Evolutionary conservation across 2,113 vertebrate genomes (phyloP), one percentile per base, ranked within the genome.

Genomic region (Sphyrna mokarran): DNA sequence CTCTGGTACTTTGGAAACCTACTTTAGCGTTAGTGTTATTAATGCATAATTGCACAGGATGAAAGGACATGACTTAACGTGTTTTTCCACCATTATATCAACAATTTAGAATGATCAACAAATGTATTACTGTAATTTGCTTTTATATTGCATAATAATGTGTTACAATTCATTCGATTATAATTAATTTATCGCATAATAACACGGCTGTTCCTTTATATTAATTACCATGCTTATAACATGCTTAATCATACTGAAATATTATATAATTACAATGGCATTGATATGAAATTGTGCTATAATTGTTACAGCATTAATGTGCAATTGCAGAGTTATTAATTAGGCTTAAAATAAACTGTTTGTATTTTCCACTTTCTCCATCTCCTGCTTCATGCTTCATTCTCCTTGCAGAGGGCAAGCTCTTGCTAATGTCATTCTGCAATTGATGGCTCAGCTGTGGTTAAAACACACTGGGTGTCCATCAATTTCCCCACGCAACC

Each of bases 181-280:
- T 70, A 95, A 95, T 95, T 95, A 95, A 95, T 95, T 95, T 95
- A 95, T 95, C 43, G 40, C 11, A 29, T 48, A 95, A 54, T 72
- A 76, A 72, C 69, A 95, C 26, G 94, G 69, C 26, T 95, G 94
- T 95, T 95, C 48, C 94, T 95, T 72, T 72, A 76, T 95, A 48
- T 70, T 76, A 95, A 95, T 95, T 95, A 95, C 94, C 68, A 95
- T 95, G 94, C 94, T 76, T 95, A 95, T 72, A 95, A 72, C 94
- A 95, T 95, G 69, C 94, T 95, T 95, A 95, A 95, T 95, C 94
- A 95, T 95, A 95, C 69, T 95, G 66, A 95, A 72, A 72, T 70
- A 95, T 95, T 72, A 33, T 54, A 69, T 95, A 95, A 95, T 95
- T 95, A 95, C 40, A 95, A 95, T 72, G 40, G 40, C 69, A 76